Percentiles rank a stretch among this genome's conserved stretches.
Conservation (phyloP, 2,113 vertebrate genomes). For the cat (Felis catus) region F.catus_Fca126_mat1.0 CM031412.1:52462501-52463000, state of each 20-base stretch:
- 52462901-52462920: constrained; percentile 93
- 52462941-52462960: constrained; percentile 94
- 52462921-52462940: constrained; percentile 93
- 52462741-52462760: constrained; percentile 88
- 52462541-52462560: constrained; percentile 73
- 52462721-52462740: constrained; percentile 66
- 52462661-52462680: constrained; percentile 71
- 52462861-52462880: constrained; percentile 92
- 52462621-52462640: constrained; percentile 74
- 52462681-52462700: constrained; percentile 72
- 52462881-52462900: constrained; percentile 93
- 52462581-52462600: constrained; percentile 78
- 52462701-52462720: constrained; percentile 62
- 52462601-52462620: constrained; percentile 74
- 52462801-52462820: constrained; percentile 93
- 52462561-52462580: constrained; percentile 73
- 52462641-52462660: constrained; percentile 64
- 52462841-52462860: constrained; percentile 92
- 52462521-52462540: constrained; percentile 66
- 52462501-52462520: constrained; percentile 47
- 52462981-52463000: constrained; percentile 99
- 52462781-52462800: constrained; percentile 94
- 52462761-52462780: constrained; percentile 90
- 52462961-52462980: constrained; percentile 99
- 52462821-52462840: constrained; percentile 91